Percentiles rank a stretch among this genome's conserved stretches.
Conservation (phyloP, 2,888 invertebrate genomes). For the Noctua comes region DNA sequence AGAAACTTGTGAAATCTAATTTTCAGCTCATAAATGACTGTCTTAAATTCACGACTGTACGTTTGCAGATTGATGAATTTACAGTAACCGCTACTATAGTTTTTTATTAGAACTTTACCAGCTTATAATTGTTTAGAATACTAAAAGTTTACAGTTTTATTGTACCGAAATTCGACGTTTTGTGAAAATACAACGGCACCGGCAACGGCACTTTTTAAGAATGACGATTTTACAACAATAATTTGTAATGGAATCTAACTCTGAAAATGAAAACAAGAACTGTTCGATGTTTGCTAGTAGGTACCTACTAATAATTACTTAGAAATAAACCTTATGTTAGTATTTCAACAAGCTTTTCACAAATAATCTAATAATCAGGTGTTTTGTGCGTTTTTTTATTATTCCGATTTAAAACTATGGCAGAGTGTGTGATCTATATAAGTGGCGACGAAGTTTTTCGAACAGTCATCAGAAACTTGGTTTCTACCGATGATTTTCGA, state of each 20-base stretch:
- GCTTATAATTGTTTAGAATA: neutral
- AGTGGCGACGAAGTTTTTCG: neutral
- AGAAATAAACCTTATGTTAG: neutral
- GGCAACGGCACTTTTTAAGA: neutral
- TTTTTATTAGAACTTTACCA: neutral
- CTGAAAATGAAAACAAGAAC: slow-evolving; percentile 3
- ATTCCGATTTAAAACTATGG: slow-evolving; percentile 1
- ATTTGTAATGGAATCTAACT: neutral
- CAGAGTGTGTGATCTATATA: neutral
- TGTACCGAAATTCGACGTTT: neutral
- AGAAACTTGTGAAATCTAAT: too few species aligned
- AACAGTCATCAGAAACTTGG: neutral
- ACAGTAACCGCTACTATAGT: neutral
- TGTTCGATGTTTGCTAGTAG: neutral
- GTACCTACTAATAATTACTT: neutral
- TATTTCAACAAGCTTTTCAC: neutral
- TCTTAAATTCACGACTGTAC: neutral
- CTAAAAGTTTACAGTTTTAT: neutral
- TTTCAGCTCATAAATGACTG: neutral
- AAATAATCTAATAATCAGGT: neutral
- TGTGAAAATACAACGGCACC: neutral
- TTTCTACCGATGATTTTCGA: neutral
- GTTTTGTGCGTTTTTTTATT: neutral
- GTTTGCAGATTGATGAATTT: neutral
- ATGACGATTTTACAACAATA: neutral